Evolutionary conservation across 2,888 invertebrate species (phyloP), one percentile per base, ranked within the genome.

Genomic region (Cephus nigrinus): DNA sequence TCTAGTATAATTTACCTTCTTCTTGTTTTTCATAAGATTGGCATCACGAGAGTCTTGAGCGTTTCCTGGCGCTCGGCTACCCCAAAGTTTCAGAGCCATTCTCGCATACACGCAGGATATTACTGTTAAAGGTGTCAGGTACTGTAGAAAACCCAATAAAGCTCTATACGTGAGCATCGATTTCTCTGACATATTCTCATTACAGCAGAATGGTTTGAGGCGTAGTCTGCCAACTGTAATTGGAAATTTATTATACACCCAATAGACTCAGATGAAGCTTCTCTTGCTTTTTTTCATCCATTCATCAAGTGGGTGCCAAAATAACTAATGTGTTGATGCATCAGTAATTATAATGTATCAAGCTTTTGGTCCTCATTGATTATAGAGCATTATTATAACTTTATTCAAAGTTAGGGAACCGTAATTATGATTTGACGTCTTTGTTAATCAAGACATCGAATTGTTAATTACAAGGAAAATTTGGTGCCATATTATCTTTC

Each of bases 41-140:
- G 96, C 95, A 86, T 97, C 97, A 34, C 96, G 93, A 23, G 94
- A 93, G 89, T 96, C 95, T 86, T 96, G 95, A 0, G 96, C 96
- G 87, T 96, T 96, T 9, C 97, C 97, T 0, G 97, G 97, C 1
- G 96, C 95, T 74, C 94, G 93, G 4, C 95, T 95, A 4, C 96
- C 95, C 96, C 97, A 97, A 40, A 97, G 92, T 84, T 95, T 94
- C 86, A 95, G 93, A 0, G 96, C 96, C 94, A 97, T 96, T 87
- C 96, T 93, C 73, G 94, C 94, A 91, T 98, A 98, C 23, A 97
- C 96, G 88, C 94, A 96, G 76, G 96, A 95, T 86, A 98, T 97
- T 83, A 97, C 95, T 84, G 94, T 93, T 83, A 97, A 93, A 0
- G 97, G 98, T 73, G 96, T 94, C 83, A 97, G 92, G 89, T 97